Base-by-base conservation (phyloP, 2,797 vertebrate species). In the Sorex maritimensis region DNA sequence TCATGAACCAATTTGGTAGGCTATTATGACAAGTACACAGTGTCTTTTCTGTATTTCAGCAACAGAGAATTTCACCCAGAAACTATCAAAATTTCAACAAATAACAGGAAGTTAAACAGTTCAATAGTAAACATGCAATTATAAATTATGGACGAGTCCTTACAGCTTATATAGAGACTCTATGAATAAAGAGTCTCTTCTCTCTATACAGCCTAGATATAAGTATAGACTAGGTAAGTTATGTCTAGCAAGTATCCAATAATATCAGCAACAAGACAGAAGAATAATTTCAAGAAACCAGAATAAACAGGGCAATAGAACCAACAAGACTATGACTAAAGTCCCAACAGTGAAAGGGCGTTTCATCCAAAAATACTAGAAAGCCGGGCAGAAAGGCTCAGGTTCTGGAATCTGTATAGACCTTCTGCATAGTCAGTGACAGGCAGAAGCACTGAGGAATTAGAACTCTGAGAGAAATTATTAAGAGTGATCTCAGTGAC, bases 391-490 rank as follows among this genome's bases (percentile, higher is more conserved):
- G 26, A 49, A 75, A 81, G 41, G 41, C 13, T 2, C 0, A 0
- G 6, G 34, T 52, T 91, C 67, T 9, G 46, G 80, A 93, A 88
- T 72, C 21, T 23, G 55, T 61, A 4, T 61, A 61, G 17, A 6
- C 21, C 58, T 61, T 17, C 19, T 21, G 15, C 58, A 19, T 17
- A 19, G 58, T 23, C 21, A 68, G 83, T n/a, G 38, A 68, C 17
- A 67, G 46, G 14, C 41, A 24, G 52, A 10, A 38, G 46, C 67
- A 72, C 74, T 85, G 24, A 12, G 73, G 86, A 74, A 83, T 44
- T 13, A 69, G 24, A 90, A 65, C 15, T 63, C 93, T 17, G 52
- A 77, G 9, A 83, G 61, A 93, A 91, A 86, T 10, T 21, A 55
- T 52, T 13, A 8, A 8, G 73, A 34, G 21, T 61, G 58, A 73